Percentiles rank a stretch among this genome's conserved stretches.
phyloP scores from a whole-genome alignment of 2,113 vertebrate genomes.

The Callithrix jacchus region DNA sequence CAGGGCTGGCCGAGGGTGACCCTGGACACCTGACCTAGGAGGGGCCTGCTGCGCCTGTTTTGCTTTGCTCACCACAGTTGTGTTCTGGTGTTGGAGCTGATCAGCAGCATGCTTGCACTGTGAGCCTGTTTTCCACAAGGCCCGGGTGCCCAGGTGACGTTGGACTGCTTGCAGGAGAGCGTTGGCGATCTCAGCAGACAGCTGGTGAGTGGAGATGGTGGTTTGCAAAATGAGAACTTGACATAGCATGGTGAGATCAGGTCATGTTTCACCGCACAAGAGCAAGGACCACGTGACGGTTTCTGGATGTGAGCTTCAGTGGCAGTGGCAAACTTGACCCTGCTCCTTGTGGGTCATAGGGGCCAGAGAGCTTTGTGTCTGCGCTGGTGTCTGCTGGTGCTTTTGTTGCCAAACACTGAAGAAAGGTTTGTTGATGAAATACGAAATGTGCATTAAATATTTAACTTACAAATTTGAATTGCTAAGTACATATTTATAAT shows the following conservation, averaged over 20 bases:
- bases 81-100: neutral
- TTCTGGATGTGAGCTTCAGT: neutral
- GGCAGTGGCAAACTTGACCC: neutral
- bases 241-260: neutral
- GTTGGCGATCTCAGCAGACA: neutral
- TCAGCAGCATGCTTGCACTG: neutral
- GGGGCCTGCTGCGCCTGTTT: fast-evolving
- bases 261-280: neutral
- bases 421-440: neutral
- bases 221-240: neutral
- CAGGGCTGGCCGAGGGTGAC: too few species aligned
- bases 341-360: neutral
- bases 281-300: neutral
- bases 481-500: neutral
- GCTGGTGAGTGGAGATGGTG: neutral
- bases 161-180: neutral
- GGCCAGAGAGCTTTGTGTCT: neutral
- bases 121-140: neutral
- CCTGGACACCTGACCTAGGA: neutral
- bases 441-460: neutral
- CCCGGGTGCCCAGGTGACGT: neutral
- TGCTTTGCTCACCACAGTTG: neutral
- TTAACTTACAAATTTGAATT: neutral
- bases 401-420: neutral
- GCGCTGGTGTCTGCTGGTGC: neutral